Percentiles rank a stretch among this genome's conserved stretches.
Conservation (phyloP, 2,888 invertebrate genomes). For the Netelia inedita region DNA sequence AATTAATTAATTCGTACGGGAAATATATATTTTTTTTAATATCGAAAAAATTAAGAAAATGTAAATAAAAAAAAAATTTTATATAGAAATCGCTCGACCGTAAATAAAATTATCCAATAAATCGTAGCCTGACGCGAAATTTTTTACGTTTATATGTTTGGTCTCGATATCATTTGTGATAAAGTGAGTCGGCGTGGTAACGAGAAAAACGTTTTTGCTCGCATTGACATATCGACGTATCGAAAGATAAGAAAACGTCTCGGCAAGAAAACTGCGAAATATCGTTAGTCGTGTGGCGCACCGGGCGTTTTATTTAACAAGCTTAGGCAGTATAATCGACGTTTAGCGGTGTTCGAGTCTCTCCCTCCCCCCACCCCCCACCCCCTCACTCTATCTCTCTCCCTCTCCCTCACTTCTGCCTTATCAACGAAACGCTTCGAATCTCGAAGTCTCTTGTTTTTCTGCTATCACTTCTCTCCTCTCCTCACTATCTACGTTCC, state of each 20-base stretch:
- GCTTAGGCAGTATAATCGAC: conserved; percentile 42
- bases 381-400: neutral
- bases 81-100: neutral
- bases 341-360: conserved; percentile 12
- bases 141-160: neutral
- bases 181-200: neutral
- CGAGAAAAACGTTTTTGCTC: conserved; percentile 6
- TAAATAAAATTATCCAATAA: neutral
- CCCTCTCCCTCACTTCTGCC: conserved; percentile 3
- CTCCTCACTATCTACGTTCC: neutral
- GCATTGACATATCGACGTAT: conserved; percentile 41
- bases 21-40: neutral
- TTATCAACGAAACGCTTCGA: conserved; percentile 63
- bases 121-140: neutral
- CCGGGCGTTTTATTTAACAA: conserved; percentile 47
- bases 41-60: neutral
- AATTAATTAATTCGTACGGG: too few relatives aligned
- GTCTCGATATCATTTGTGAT: conserved; percentile 17
- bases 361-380: neutral
- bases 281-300: conserved; percentile 9
- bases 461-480: conserved; percentile 18
- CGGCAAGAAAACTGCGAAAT: conserved; percentile 41
- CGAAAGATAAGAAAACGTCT: conserved; percentile 46
- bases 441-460: conserved; percentile 51
- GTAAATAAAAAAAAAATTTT: neutral